Evolutionary conservation across 2,113 vertebrate genomes (phyloP).

Genomic region (Cheilinus undulatus): DNA sequence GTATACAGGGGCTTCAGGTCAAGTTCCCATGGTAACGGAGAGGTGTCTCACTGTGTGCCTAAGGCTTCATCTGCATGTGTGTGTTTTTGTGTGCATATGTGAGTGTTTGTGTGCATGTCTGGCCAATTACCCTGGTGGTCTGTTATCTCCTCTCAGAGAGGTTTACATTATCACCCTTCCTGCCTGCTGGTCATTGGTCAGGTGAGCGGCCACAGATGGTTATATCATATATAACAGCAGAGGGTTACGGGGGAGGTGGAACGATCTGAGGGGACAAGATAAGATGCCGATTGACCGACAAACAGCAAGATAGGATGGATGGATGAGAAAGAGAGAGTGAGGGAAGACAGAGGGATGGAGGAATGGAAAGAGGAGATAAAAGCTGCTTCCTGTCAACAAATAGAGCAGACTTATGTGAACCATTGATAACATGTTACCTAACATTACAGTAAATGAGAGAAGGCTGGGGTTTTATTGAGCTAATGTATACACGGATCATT

Average conservation of each 20-base stretch:
- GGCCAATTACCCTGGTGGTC: slow-evolving; percentile 56
- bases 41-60: slow-evolving; percentile 44
- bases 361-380: slow-evolving; percentile 62
- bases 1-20: slow-evolving; percentile 50
- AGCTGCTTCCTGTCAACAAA: slow-evolving; percentile 68
- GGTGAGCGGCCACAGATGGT: slow-evolving; percentile 47
- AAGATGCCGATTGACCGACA: slow-evolving; percentile 41
- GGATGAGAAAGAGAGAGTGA: slow-evolving; percentile 5
- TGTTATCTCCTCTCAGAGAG: slow-evolving; percentile 64
- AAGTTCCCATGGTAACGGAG: slow-evolving; percentile 75
- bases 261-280: slow-evolving; percentile 35
- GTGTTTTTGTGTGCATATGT: slow-evolving; percentile 44
- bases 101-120: slow-evolving; percentile 26
- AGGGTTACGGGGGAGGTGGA: background rate
- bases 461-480: slow-evolving; percentile 36
- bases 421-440: slow-evolving; percentile 56
- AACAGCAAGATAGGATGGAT: slow-evolving; percentile 31
- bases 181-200: slow-evolving; percentile 61
- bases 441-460: slow-evolving; percentile 58
- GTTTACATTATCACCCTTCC: slow-evolving; percentile 68
- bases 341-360: slow-evolving; percentile 18
- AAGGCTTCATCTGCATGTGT: slow-evolving; percentile 24
- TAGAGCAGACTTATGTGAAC: slow-evolving; percentile 43
- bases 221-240: slow-evolving; percentile 38
- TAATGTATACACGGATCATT: slow-evolving; percentile 19